Base-by-base conservation (phyloP, 2,113 vertebrate species). In the Hypanus sabinus region DNA sequence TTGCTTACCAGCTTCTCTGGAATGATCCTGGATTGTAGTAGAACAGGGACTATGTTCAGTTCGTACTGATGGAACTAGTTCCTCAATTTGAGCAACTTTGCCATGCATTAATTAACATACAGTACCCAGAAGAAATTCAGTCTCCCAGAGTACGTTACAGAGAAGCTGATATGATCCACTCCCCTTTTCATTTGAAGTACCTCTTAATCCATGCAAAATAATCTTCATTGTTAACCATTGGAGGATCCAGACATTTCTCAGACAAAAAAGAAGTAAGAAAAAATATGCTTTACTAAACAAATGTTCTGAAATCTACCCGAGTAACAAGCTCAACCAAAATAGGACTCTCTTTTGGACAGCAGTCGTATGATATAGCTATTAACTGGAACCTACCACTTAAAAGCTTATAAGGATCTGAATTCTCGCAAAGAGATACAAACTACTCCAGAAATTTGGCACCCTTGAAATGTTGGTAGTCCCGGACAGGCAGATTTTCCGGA, bases 201-300 rank as follows among this genome's bases (percentile, higher is more conserved):
- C 85, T 33, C 11, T 65, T 68, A 90, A n/a, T 87, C 60, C 83
- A n/a, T 87, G 55, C 83, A 87, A 60, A 87, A 60, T 87, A 33
- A 88, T 62, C 12, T 62, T 30, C 14, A n/a, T 87, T 57, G 30
- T 87, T 60, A 87, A 87, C 57, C 18, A 20, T 90, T 90, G 60
- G 85, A 65, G 62, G 14, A 65, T 90, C 65, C 30, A 62, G 33
- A 20, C 11, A 65, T 33, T 65, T 18, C n/a, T 65, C 62, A n/a
- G 65, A 18, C 30, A 90, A 90, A 65, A 65, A 16, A 90, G 60
- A 8, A 62, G 57, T n/a, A 55, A 88, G n/a, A n/a, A n/a, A 57
- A 11, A 30, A n/a, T 10, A 11, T 12, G 3, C 24, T 0, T 0
- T 30, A 62, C 60, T 62, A 27, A 60, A 88, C 83, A 7, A 87